Evolutionary conservation across 2,888 invertebrate genomes (phyloP), one percentile per base, ranked within the genome.

Genomic region (Atethmia centrago): DNA sequence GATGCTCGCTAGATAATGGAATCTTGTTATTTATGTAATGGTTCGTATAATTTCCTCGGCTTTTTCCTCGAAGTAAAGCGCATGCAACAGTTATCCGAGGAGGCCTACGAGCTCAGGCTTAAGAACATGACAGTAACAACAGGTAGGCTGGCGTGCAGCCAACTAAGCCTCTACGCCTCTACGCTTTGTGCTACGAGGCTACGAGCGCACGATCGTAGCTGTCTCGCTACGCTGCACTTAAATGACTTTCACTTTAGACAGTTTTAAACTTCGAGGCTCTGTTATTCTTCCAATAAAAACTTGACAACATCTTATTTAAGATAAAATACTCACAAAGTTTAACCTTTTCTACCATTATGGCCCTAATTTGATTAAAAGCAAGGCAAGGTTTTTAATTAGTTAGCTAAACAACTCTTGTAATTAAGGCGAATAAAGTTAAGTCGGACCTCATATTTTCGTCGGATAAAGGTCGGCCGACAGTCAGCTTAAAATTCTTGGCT

Each of bases 101-200:
- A 79, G 89, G 90, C 88, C 87, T 88, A 90, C 77, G 84, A 75
- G 59, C 59, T 36, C 31, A 77, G 80, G 88, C 88, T 89, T 88
- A 89, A 91, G 91, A 91, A 93, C 90, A 92, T 92, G 91, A 89
- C 89, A 90, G 90, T 89, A 89, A 92, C 96, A 95, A 96, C 95
- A 95, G 95, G 94, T 95, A 94, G 91, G 91, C 94, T 96, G 96
- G 96, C 96, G 85, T 77, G 72, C 88, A 85, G 95, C 95, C 95
- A 95, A 94, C 85, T 88, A 79, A 88, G 87, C 84, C 87, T 89
- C 91, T 90, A 91, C 91, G 84, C 87, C 85, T 89, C 91, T 92
- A 91, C 92, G 89, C 86, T 85, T 86, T 84, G 79, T 90, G 88
- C 91, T 92, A 92, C 93, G 88, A 90, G 88, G 88, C 91, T 92